Conservation (phyloP, 2,797 vertebrate genomes). For the Sphenopsis melanotis region DNA sequence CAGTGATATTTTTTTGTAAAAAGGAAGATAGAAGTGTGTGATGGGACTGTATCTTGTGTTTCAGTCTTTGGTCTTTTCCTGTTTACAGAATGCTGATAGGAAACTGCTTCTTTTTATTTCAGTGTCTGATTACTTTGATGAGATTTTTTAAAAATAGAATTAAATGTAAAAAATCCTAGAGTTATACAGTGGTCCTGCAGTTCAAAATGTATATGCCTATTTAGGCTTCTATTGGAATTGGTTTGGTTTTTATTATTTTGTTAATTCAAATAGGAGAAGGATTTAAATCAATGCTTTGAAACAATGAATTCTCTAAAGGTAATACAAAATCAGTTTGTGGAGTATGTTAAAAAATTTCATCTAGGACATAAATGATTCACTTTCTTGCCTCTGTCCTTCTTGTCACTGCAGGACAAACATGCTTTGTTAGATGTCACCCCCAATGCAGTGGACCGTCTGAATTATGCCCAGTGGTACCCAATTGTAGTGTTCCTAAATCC, state of each 20-base stretch:
- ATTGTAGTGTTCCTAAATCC: constrained; percentile 98
- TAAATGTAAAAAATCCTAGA: neutral
- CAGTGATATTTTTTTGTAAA: no score
- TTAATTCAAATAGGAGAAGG: neutral
- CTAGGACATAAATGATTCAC: neutral
- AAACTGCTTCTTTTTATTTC: neutral
- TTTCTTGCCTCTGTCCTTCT: neutral
- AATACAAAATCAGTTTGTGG: neutral
- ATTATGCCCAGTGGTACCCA: constrained; percentile 99
- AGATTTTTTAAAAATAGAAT: neutral
- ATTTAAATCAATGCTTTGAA: neutral
- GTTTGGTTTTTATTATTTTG: neutral
- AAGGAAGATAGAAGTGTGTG: neutral
- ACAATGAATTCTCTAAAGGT: neutral
- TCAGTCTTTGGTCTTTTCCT: neutral
- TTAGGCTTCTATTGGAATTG: neutral
- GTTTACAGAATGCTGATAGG: neutral
- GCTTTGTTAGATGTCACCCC: constrained; percentile 97
- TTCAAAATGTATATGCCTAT: neutral
- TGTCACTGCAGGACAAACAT: constrained; percentile 88
- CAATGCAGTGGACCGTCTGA: constrained; percentile 95
- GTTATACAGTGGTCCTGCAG: neutral
- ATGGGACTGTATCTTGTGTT: neutral
- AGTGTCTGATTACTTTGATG: neutral
- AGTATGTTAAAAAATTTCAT: neutral